Evolutionary conservation across 2,797 vertebrate species (phyloP), one percentile per base, ranked within the genome.

Genomic region (Chrysocyon brachyurus): DNA sequence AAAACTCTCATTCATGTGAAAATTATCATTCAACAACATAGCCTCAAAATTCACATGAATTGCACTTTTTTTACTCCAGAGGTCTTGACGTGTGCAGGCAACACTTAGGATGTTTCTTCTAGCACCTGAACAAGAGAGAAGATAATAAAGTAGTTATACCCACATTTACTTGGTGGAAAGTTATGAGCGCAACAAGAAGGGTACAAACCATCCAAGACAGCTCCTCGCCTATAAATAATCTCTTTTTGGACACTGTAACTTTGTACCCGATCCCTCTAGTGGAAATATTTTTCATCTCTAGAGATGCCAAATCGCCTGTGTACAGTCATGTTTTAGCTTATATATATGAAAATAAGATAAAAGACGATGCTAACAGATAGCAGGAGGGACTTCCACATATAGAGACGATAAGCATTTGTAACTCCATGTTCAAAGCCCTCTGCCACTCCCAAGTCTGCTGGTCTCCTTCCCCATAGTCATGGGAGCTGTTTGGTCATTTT

Each of bases 401-500:
- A 84, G 91, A 90, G 49, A 83, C 26, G 68, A 31, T 16, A 11
- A 77, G 7, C 63, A 15, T 56, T 36, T 6, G 31, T 81, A 52
- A 63, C 14, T 16, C 33, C 36, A 52, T 4, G 0, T 31, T 87
- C 12, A 61, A 68, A 79, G 75, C 33, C 1, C 56, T 91, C 21
- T 33, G 24, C 68, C 22, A 46, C 59, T 66, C 59, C 64, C 87
- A 56, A 33, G 16, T 59, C 90, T 82, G 83, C 90, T 68, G 31
- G 49, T 94, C 33, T 90, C n/a, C 82, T 82, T 96, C 94, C 83
- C 90, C 97, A 75, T 1, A 31, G 94, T 93, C 93, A 90, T 49
- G 94, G 90, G 61, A 95, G 91, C 77, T 49, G 57, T 94, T 95
- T 77, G 95, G 78, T 88, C 84, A 90, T 94, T 95, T 87, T 49